Conservation (phyloP, 2,113 vertebrate species). For the Leptosomus discolor region DNA sequence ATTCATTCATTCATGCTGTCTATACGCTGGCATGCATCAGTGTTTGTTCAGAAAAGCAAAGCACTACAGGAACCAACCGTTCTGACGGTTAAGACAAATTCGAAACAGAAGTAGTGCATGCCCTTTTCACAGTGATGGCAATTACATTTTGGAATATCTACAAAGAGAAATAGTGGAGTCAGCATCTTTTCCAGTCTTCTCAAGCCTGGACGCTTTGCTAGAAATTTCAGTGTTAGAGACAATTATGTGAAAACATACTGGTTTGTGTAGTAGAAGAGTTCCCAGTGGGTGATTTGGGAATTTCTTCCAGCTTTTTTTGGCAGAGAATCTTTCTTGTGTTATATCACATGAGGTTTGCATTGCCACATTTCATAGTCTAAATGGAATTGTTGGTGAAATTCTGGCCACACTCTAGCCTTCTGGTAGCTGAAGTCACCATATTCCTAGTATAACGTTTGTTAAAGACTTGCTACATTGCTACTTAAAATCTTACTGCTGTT, state of each 20-base stretch:
- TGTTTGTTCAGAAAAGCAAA: background rate
- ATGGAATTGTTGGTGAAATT: background rate
- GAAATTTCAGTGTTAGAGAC: background rate
- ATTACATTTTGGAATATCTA: background rate
- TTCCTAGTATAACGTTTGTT: background rate
- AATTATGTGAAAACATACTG: background rate
- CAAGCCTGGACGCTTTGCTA: background rate
- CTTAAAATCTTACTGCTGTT: background rate
- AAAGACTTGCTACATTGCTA: background rate
- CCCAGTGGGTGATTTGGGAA: background rate
- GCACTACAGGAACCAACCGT: background rate
- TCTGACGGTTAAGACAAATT: background rate
- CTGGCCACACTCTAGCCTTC: background rate
- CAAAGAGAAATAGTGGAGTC: background rate
- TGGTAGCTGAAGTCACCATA: background rate
- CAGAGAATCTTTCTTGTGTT: background rate
- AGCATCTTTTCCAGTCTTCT: background rate
- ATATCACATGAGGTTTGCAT: background rate
- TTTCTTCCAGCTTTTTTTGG: background rate
- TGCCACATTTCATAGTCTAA: background rate
- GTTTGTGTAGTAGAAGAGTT: background rate
- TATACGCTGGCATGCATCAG: background rate
- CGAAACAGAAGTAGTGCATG: rapidly evolving
- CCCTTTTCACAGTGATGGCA: background rate
- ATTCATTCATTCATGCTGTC: background rate